Evolutionary conservation across 2,797 vertebrate genomes (phyloP).

Genomic region (Potorous gilbertii): DNA sequence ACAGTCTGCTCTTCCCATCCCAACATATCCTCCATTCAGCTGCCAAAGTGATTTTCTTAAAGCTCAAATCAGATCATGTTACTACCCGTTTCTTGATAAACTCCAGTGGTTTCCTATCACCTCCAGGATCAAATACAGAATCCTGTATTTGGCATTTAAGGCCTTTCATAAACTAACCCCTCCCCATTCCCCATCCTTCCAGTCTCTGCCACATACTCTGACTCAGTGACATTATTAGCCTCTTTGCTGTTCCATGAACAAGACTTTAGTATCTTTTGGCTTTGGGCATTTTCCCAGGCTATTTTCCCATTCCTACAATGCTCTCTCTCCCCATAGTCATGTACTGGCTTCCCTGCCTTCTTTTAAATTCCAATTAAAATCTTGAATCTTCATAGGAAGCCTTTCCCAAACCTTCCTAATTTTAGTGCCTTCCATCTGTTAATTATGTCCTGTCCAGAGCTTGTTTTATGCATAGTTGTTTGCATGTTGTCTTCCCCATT

Average conservation of each 20-base stretch:
- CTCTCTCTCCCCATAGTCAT: neutral
- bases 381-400: neutral
- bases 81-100: neutral
- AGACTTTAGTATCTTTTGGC: neutral
- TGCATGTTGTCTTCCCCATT: neutral
- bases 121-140: neutral
- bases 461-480: neutral
- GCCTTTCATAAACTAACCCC: neutral
- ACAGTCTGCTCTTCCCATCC: neutral
- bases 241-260: neutral
- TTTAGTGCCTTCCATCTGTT: neutral
- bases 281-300: neutral
- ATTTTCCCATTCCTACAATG: neutral
- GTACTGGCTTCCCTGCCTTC: neutral
- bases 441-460: neutral
- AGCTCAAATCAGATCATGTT: neutral
- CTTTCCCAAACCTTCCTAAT: neutral
- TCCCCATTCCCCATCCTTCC: neutral
- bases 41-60: neutral
- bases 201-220: neutral
- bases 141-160: neutral
- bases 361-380: neutral
- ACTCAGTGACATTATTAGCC: neutral
- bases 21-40: neutral
- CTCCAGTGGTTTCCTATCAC: neutral